These are phyloP conservation scores for Mesaphorura yosii DNA, from an alignment of 1,140 invertebrate genomes.

Conservation along the genomic window DNA sequence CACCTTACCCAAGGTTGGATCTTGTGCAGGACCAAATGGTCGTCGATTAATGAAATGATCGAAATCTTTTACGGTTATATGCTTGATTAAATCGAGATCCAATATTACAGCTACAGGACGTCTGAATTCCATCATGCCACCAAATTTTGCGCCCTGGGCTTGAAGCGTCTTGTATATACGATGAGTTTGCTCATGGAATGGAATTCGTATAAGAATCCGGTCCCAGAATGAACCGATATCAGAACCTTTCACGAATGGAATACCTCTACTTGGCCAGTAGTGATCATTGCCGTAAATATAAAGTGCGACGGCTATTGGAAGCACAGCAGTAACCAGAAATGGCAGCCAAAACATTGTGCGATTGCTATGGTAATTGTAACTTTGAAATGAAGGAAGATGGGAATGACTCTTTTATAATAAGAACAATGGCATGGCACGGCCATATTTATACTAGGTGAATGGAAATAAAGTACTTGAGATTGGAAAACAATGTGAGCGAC, in stretches of 20 bases:
- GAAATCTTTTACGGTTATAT: slow-evolving; percentile 46
- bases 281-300: no score
- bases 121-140: neutral
- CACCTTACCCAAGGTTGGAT: slow-evolving; percentile 2
- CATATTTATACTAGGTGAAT: no score
- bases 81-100: slow-evolving; percentile 42
- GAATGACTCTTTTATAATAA: no score
- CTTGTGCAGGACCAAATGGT: neutral
- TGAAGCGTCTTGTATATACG: neutral
- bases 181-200: neutral
- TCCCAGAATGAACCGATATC: neutral
- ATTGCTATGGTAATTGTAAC: no score
- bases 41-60: slow-evolving; percentile 37
- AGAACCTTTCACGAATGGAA: neutral
- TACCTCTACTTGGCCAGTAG: neutral
- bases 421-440: no score
- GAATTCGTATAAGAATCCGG: neutral
- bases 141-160: neutral
- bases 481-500: no score
- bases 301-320: no score
- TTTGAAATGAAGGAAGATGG: no score
- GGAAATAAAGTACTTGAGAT: no score
- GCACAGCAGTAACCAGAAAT: no score
- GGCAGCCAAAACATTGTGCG: no score
- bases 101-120: slow-evolving; percentile 37